Percentiles rank a stretch among this genome's conserved stretches.
phyloP scores from a whole-genome alignment of 2,888 invertebrate genomes.

The Cerceris rybyensis region DNA sequence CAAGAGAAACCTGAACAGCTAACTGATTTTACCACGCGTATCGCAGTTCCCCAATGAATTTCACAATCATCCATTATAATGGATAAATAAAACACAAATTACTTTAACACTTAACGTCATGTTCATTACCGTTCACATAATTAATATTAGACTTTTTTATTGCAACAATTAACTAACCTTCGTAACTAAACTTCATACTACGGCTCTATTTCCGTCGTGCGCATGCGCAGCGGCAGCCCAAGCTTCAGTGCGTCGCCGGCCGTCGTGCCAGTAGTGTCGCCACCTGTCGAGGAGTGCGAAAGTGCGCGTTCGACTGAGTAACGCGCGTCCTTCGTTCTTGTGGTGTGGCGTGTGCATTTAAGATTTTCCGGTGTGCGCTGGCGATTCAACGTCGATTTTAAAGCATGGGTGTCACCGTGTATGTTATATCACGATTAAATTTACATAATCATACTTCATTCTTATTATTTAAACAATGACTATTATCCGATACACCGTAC shows the following conservation, averaged over 20 bases:
- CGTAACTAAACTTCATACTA: too few relatives aligned
- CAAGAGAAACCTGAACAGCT: too few relatives aligned
- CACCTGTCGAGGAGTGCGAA: background rate
- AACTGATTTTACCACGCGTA: too few relatives aligned
- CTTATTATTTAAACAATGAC: background rate
- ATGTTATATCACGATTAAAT: constrained; percentile 73
- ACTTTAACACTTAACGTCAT: too few relatives aligned
- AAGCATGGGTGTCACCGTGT: constrained; percentile 87
- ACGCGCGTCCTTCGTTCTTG: constrained; percentile 26
- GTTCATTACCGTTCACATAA: too few relatives aligned
- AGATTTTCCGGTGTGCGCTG: background rate
- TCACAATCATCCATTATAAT: too few relatives aligned
- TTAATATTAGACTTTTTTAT: too few relatives aligned
- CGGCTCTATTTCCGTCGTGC: too few relatives aligned
- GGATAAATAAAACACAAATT: too few relatives aligned
- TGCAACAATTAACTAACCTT: too few relatives aligned
- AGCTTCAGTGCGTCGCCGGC: background rate
- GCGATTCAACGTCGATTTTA: background rate
- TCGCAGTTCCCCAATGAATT: too few relatives aligned
- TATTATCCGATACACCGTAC: background rate
- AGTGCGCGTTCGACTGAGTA: constrained; percentile 13
- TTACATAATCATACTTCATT: background rate
- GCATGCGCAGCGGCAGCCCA: too few relatives aligned
- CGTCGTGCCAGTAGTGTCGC: background rate
- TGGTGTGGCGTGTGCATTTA: background rate